phyloP scores from a whole-genome alignment of 2,888 invertebrate genomes.

The Hydroisotoma schaefferi region DNA sequence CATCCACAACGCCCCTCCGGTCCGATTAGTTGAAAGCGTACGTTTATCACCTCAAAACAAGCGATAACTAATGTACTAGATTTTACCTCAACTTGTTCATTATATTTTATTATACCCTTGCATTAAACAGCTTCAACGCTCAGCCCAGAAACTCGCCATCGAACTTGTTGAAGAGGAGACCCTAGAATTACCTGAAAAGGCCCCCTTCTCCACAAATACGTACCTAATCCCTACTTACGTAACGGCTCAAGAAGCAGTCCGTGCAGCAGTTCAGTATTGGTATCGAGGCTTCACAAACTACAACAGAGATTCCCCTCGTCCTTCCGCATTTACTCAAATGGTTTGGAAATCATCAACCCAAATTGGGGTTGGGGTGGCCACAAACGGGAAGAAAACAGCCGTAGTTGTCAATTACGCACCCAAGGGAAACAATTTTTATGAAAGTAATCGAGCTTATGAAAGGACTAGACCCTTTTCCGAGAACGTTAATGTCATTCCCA shows the following conservation, averaged over 20 bases:
- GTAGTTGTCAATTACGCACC: slow-evolving; percentile 35
- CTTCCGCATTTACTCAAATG: slow-evolving; percentile 31
- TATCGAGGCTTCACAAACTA: slow-evolving; percentile 30
- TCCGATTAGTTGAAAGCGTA: slow-evolving; percentile 27
- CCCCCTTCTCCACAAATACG: slow-evolving; percentile 28
- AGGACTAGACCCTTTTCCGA: slow-evolving; percentile 26
- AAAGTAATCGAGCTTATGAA: slow-evolving; percentile 20
- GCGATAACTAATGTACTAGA: neutral
- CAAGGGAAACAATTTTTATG: slow-evolving; percentile 25
- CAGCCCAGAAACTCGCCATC: slow-evolving; percentile 28
- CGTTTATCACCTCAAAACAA: too few species aligned
- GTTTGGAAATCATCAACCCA: slow-evolving; percentile 29
- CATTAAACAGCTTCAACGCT: slow-evolving; percentile 22
- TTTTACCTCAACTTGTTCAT: neutral
- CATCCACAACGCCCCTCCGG: slow-evolving; percentile 24
- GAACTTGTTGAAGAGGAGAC: slow-evolving; percentile 19
- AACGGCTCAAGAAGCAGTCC: slow-evolving; percentile 26
- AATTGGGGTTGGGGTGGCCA: slow-evolving; percentile 25
- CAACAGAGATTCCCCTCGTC: slow-evolving; percentile 27
- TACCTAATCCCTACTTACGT: slow-evolving; percentile 26
- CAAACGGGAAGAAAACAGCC: slow-evolving; percentile 27
- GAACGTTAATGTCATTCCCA: slow-evolving; percentile 30
- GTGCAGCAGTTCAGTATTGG: slow-evolving; percentile 39
- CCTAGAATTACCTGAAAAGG: slow-evolving; percentile 22
- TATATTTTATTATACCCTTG: neutral